Base-by-base conservation (phyloP, 2,888 invertebrate species). In the Slavum lentiscoides region DNA sequence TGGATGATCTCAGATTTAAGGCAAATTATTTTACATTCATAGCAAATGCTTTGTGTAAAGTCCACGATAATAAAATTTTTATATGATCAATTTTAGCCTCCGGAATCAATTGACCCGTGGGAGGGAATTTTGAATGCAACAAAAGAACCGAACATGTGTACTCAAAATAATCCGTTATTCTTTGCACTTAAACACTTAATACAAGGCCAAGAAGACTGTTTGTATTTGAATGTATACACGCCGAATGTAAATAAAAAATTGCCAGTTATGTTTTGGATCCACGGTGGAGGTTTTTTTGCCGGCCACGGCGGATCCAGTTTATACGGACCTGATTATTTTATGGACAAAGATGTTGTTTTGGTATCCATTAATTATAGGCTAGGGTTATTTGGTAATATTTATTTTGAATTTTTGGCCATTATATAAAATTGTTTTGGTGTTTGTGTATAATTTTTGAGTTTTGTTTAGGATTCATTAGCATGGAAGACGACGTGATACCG, bases 1-100 rank as follows among this genome's bases (percentile, higher is more conserved):
- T 87, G 15, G 86, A 85, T 0, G 82, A 86, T 9, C 85, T 87
- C 0, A 85, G 87, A 83, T 87, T 87, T 72, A 86, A 86, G 85
- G 87, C 87, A 37, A 74, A 19, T 7, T 19, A 61, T 61, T 2
- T 55, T 55, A 55, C 30, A 30, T 30, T 30, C 4, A 55, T 8
- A 55, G 0, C 9, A 23, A 21, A 23, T 13, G 7, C 23, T 13
- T 11, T 13, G 11, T 13, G 13, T 13, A 1, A 49, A 13, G 3
- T 1, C 15, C 49, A 13, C 13, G 49, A 13, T 49, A 49, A 49
- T 11, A 3, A 49, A 49, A 43, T 43, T 7, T 39, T 43, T 49
- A 13, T 13, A 49, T 13, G 3, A 43, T 6, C 43, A 13, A 49
- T 80, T 81, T 13, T 17, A 82, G 82, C 23, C 75, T 30, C 82